Evolutionary conservation across 2,113 vertebrate genomes (phyloP), one percentile per base, ranked within the genome.

Genomic region (Megalops atlanticus): DNA sequence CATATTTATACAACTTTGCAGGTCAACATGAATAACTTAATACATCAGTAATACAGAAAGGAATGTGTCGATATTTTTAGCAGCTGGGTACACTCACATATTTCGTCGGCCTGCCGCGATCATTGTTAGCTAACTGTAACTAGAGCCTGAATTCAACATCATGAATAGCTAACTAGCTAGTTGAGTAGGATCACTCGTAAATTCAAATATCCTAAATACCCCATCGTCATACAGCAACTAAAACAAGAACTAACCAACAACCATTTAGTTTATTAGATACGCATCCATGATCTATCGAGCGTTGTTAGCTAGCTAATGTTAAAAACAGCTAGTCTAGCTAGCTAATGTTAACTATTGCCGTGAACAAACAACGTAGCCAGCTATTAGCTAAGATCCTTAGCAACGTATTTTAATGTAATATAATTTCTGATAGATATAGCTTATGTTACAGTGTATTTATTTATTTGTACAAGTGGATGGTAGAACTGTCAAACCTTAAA

Each of bases 401-500:
- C 15, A 35, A 8, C 8, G 27, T 35, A 27, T 21, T 38, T 31
- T 38, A 36, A 38, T 11, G 16, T 38, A 71, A 36, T 35, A 14
- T 38, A 27, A n/a, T 64, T 27, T 64, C 24, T 21, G 31, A 27
- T n/a, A 64, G 11, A 24, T 64, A 71, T 21, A 71, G 69, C 35
- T 14, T 36, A 27, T 38, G n/a, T 18, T 4, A 7, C 24, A 18
- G 15, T 71, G 11, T 10, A 36, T 36, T 21, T 12, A 4, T 18
- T 38, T 38, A 38, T 38, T 38, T 71, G 27, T 71, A 38, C 2
- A n/a, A n/a, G n/a, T n/a, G 12, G 16, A 71, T 71, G 69, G 15
- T 38, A 24, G 24, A 69, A 74, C 49, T 75, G 80, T 75, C 82
- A 71, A 81, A 86, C 52, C 81, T 80, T 68, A 58, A 27, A 24